Evolutionary conservation across 1,140 invertebrate species (phyloP).

Genomic region (Telenomus remus): DNA sequence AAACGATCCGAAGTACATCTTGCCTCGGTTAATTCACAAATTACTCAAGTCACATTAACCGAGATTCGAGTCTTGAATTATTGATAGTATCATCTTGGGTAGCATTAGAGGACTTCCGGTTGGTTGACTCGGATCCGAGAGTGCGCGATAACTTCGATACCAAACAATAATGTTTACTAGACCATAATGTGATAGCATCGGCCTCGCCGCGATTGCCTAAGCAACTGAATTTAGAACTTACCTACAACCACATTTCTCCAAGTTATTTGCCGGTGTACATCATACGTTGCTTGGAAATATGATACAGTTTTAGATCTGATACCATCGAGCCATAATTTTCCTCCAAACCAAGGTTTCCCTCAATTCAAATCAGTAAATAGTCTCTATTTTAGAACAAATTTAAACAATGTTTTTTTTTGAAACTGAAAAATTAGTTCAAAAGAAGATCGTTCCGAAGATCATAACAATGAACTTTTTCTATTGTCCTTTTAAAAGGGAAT

Average conservation of each 20-base stretch:
- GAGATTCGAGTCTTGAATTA: constrained; percentile 11
- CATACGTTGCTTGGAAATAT: no score
- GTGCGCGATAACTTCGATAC: constrained; percentile 25
- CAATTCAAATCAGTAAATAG: no score
- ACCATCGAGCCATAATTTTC: no score
- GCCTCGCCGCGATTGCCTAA: constrained; percentile 7
- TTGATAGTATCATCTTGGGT: constrained; percentile 20
- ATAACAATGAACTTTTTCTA: no score
- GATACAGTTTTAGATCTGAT: no score
- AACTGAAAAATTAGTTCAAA: no score
- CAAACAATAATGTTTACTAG: constrained; percentile 17
- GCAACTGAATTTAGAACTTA: constrained; percentile 21
- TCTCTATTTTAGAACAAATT: no score
- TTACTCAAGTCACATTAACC: constrained; percentile 10
- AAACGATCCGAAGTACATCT: not conserved
- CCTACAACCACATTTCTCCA: constrained; percentile 12
- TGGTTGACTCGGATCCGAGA: constrained; percentile 16
- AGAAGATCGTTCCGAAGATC: no score
- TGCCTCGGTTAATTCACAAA: constrained; percentile 9
- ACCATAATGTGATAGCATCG: constrained; percentile 35
- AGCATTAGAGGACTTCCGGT: constrained; percentile 20
- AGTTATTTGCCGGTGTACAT: no score
- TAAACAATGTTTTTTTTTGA: no score
- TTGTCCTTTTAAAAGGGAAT: no score
- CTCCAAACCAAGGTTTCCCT: no score